These are phyloP conservation scores for Cynoglossus semilaevis DNA, from an alignment of 2,113 vertebrate species.

Conservation along the genomic window DNA sequence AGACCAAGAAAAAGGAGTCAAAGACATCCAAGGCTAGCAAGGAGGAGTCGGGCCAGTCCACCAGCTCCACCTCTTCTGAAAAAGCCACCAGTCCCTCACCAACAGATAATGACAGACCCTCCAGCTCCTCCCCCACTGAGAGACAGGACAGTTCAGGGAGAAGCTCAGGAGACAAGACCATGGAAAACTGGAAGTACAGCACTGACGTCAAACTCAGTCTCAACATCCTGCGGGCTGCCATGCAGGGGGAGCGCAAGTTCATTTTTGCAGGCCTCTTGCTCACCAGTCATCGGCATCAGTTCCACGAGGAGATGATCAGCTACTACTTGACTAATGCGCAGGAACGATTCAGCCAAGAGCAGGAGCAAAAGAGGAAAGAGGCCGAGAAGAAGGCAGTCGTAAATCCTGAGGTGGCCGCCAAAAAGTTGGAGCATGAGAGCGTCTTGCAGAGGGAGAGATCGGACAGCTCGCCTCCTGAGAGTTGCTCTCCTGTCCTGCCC, in stretches of 20 bases:
- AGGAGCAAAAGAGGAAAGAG: slow-evolving; percentile 90
- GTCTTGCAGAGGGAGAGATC: slow-evolving; percentile 76
- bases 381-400: slow-evolving; percentile 73
- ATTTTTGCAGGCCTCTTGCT: slow-evolving; percentile 95
- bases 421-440: slow-evolving; percentile 62
- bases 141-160: slow-evolving; percentile 70
- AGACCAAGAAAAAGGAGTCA: slow-evolving; percentile 72
- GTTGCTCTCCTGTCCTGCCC: slow-evolving; percentile 84
- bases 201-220: slow-evolving; percentile 98
- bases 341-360: slow-evolving; percentile 95
- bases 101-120: slow-evolving; percentile 85
- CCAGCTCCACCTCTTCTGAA: slow-evolving; percentile 91
- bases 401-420: slow-evolving; percentile 14
- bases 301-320: slow-evolving; percentile 98
- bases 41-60: slow-evolving; percentile 90
- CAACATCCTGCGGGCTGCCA: slow-evolving; percentile 95
- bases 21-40: slow-evolving; percentile 82
- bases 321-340: slow-evolving; percentile 95
- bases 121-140: slow-evolving; percentile 73
- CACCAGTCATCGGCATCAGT: slow-evolving; percentile 96
- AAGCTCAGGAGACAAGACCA: slow-evolving; percentile 77
- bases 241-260: slow-evolving; percentile 98
- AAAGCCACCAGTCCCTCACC: slow-evolving; percentile 92
- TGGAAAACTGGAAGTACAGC: slow-evolving; percentile 96
- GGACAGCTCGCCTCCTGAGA: slow-evolving; percentile 83